Base-by-base conservation (phyloP, 53 echinoderm and acorn worm genomes). In the Holothuria leucospilota region DNA sequence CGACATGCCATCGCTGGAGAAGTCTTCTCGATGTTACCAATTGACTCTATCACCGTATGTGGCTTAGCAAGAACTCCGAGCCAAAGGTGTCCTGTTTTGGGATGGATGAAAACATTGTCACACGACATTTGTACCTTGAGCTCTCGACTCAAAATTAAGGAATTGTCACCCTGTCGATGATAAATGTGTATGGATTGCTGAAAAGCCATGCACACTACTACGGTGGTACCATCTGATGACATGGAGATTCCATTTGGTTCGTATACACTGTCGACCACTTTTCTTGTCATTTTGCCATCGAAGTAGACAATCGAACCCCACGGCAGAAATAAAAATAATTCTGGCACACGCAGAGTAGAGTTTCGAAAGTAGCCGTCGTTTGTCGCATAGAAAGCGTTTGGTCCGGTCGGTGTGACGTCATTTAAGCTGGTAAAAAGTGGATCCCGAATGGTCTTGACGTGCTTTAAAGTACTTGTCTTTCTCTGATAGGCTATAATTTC, bases 401-500 rank as follows among this genome's bases (percentile, higher is more conserved):
- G 65, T 46, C 68, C 84, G 51, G 40, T 28, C 5, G 84, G 65
- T 23, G 40, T 42, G 13, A 83, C 67, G 68, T 83, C 84, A 67
- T 83, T 83, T 18, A 83, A 52, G 40, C 84, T 83, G 25, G 3
- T 39, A 46, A 83, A 67, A 5, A 83, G 68, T 21, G 66, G 65
- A 27, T 83, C 65, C 16, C 24, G n/a, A 14, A 83, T 49, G 13
- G 84, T 66, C 6, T 10, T 64, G n/a, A 67, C 20, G 51, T 83
- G 84, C 8, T 26, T 21, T 64, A 83, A 67, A 11, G 46, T 67
- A 13, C 16, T 16, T 25, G 18, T 63, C 20, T 83, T 13, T 49
- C 64, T 68, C 40, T 94, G 87, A 80, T 89, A 83, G 12, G 51
- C 13, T 49, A 83, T 41, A 42, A 83, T 39, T 39, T 83, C 84